Evolutionary conservation across 1,140 invertebrate genomes (phyloP), one percentile per base, ranked within the genome.

Genomic region (Macrocentrus cingulum): DNA sequence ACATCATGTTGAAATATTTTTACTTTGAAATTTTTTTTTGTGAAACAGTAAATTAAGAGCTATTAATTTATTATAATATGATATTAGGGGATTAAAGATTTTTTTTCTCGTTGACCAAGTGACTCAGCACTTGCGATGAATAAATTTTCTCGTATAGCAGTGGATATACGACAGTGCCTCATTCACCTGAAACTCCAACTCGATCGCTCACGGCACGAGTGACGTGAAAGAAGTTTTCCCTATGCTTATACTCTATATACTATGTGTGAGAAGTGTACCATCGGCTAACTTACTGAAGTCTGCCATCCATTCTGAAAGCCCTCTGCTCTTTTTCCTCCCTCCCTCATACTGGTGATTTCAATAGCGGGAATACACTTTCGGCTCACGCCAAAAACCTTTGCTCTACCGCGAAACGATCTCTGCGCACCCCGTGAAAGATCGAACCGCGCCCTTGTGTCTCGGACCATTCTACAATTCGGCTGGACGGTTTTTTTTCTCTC

Each of bases 161-260:
- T 2, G n/a, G n/a, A n/a, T n/a, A n/a, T 7, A 34, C 7, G 25
- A 18, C n/a, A 22, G 41, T 6, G 23, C 16, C 18, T 16, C 56
- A 57, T 42, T 57, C 46, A 57, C 56, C 45, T 57, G 56, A 37
- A 37, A 39, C 16, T 41, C 45, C 8, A 1, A 19, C 32, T 49
- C 56, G 32, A 57, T 57, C 56, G 32, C 45, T 57, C 56, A 57
- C 36, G n/a, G n/a, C n/a, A n/a, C 3, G 34, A 22, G 25, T 57
- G 56, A 57, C 56, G 13, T 50, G 56, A 57, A 57, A 57, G 45
- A 57, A 20, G 13, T 42, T 57, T 36, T 32, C 45, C 45, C 45
- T 25, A 25, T 23, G 16, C n/a, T 9, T 20, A 2, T 49, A 3
- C 13, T 25, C 20, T 8, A 11, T 8, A n/a, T n/a, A n/a, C 22